phyloP scores from a whole-genome alignment of 2,797 vertebrate species.

The Enteromius treurensis region DNA sequence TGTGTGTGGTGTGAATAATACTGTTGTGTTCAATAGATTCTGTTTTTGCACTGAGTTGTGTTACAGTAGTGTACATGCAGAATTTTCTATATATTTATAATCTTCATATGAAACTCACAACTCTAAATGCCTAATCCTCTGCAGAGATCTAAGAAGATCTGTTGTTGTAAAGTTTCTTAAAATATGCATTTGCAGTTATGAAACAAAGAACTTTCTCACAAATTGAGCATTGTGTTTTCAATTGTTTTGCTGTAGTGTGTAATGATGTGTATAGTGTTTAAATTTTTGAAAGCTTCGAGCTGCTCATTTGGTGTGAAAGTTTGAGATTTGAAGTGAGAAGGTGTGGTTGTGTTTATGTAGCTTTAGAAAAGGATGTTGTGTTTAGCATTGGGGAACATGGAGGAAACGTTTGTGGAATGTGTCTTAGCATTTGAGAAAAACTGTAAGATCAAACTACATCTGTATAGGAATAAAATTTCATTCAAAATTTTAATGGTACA shows the following conservation, averaged over 20 bases:
- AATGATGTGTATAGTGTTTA: too few species aligned
- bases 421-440: too few species aligned
- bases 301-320: too few species aligned
- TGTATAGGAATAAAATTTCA: not conserved
- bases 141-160: not conserved
- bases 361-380: too few species aligned
- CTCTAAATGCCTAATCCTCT: not conserved
- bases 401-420: too few species aligned
- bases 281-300: too few species aligned
- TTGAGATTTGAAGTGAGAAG: too few species aligned
- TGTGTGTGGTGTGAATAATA: not conserved
- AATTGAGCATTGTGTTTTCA: not conserved
- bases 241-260: not conserved
- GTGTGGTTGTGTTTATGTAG: too few species aligned
- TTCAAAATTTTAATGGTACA: not conserved
- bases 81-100: not conserved
- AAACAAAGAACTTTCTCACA: not conserved
- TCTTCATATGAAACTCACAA: not conserved
- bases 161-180: conserved; percentile 1
- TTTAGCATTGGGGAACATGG: too few species aligned
- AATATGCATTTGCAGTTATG: conserved; percentile 16
- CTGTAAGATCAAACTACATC: not conserved
- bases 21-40: conserved; percentile 11
- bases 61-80: conserved; percentile 18
- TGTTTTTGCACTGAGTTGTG: not conserved